Conservation (phyloP, 2,113 vertebrate species). For the Eidolon helvum region DNA sequence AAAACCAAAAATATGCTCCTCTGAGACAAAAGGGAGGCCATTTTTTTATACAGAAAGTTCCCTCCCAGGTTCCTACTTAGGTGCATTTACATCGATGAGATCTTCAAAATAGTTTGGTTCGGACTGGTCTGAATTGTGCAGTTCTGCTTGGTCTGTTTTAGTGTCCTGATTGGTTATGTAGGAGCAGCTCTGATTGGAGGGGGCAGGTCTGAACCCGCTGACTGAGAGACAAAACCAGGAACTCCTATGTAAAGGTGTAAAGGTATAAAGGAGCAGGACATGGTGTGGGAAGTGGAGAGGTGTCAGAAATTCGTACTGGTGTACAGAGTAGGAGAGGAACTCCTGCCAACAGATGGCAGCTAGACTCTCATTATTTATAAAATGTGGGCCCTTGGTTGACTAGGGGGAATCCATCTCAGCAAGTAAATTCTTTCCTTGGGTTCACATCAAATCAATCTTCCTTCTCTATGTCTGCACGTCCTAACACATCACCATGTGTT, state of each 20-base stretch:
- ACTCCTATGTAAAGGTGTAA: background rate
- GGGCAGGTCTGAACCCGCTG: background rate
- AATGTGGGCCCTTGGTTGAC: background rate
- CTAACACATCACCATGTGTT: background rate
- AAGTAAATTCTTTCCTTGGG: background rate
- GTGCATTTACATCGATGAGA: background rate
- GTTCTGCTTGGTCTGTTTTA: background rate
- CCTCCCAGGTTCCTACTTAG: background rate
- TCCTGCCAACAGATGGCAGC: background rate
- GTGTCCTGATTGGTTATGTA: background rate
- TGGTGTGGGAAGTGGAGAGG: no score
- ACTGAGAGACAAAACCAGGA: background rate
- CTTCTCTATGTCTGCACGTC: background rate
- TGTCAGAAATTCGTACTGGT: background rate
- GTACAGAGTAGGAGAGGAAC: background rate
- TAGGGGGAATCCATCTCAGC: background rate
- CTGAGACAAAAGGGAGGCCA: background rate
- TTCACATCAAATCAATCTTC: background rate
- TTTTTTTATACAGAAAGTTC: background rate
- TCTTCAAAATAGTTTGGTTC: background rate
- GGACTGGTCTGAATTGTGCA: background rate
- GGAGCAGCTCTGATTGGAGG: background rate
- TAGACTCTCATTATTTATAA: background rate
- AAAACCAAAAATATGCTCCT: background rate
- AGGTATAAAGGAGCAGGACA: background rate